Conservation (phyloP, 2,888 invertebrate genomes). For the Nasonovia ribisnigri region DNA sequence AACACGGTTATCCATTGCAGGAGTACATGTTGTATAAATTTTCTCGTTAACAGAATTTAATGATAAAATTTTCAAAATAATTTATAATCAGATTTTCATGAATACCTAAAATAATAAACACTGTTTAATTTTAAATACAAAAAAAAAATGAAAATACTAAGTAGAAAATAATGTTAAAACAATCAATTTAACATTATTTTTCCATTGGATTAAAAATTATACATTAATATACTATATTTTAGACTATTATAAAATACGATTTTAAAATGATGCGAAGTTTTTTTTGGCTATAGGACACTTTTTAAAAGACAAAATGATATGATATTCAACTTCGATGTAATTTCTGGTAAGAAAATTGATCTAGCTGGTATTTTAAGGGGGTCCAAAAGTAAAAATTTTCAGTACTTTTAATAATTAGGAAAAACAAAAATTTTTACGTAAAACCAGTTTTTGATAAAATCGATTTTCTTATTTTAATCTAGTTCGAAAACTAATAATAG, state of each 20-base stretch:
- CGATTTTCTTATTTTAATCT: background rate
- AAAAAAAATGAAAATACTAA: no score
- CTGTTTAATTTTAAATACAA: no score
- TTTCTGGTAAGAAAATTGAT: no score
- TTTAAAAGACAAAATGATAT: background rate
- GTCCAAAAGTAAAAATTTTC: background rate
- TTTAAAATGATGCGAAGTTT: no score
- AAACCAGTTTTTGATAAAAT: background rate
- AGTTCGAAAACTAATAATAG: background rate
- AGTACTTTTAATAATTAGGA: background rate
- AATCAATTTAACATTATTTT: background rate
- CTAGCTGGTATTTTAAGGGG: no score
- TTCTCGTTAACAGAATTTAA: background rate
- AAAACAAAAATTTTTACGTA: background rate
- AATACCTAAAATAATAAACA: background rate
- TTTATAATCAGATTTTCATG: background rate
- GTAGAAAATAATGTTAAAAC: no score
- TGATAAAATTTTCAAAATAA: background rate
- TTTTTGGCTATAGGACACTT: background rate
- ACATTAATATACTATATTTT: background rate
- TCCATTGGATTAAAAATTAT: background rate
- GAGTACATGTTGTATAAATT: background rate
- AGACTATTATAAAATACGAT: no score
- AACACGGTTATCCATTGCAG: constrained; percentile 12
- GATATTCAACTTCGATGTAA: background rate